phyloP scores from a whole-genome alignment of 2,797 vertebrate species.

The Dromococcyx pavoninus region DNA sequence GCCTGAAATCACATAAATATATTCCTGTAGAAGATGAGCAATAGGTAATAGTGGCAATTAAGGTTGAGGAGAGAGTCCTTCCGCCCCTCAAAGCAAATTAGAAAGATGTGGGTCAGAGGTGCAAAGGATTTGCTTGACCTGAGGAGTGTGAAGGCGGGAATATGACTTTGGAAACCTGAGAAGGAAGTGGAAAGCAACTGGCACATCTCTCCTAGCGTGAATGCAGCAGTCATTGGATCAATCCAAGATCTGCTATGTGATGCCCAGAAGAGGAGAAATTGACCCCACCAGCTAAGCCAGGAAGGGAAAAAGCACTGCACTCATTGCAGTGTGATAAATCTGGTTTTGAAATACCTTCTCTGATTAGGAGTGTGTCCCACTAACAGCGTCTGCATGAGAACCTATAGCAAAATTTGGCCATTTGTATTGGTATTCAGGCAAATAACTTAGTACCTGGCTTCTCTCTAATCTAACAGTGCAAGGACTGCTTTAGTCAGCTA shows the following conservation, averaged over 20 bases:
- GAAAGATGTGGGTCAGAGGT: not conserved
- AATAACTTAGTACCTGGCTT: not conserved
- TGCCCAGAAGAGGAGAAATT: not conserved
- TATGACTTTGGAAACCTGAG: not conserved
- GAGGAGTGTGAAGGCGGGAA: conserved; percentile 2
- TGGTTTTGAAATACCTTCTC: not conserved
- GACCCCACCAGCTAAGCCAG: not conserved
- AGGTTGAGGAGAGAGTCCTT: not conserved
- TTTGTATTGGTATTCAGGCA: not conserved
- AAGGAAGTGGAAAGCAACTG: not conserved
- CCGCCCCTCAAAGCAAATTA: not conserved
- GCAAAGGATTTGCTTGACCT: conserved; percentile 11
- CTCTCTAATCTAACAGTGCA: not conserved
- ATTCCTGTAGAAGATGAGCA: not conserved
- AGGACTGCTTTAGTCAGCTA: not conserved
- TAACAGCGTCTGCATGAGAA: not conserved
- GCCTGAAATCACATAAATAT: not conserved
- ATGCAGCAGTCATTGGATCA: not conserved
- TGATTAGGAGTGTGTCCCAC: too few species aligned
- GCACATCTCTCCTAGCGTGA: not conserved
- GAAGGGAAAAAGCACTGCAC: not conserved
- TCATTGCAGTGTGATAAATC: not conserved
- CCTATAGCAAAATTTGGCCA: not conserved
- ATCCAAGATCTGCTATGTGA: not conserved
- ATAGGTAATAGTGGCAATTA: conserved; percentile 11